A percentile compares a stretch with the other conserved stretches of the same genome.
phyloP scores from a whole-genome alignment of 1,140 invertebrate species.

The Neodiprion pinetum region DNA sequence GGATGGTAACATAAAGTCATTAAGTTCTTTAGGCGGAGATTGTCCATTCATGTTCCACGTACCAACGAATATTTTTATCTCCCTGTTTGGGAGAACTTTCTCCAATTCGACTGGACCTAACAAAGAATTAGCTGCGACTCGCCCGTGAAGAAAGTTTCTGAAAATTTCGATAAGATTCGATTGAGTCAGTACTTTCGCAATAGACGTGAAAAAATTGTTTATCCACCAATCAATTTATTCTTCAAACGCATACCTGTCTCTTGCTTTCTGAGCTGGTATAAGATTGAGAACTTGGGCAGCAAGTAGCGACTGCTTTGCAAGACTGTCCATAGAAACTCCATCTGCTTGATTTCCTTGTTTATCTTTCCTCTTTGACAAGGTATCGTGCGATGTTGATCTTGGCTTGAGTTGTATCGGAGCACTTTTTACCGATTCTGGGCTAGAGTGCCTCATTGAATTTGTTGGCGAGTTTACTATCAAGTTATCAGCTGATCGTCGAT shows the following conservation, averaged over 20 bases:
- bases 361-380: slow-evolving; percentile 47
- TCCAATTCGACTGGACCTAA: slow-evolving; percentile 84
- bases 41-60: slow-evolving; percentile 98
- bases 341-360: slow-evolving; percentile 39
- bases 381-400: slow-evolving; percentile 54
- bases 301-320: slow-evolving; percentile 75
- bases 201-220: neutral
- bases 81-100: slow-evolving; percentile 83
- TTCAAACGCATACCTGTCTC: slow-evolving; percentile 68
- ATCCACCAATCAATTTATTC: neutral
- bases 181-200: neutral
- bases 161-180: slow-evolving; percentile 15
- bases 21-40: slow-evolving; percentile 78
- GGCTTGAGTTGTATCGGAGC: slow-evolving; percentile 51
- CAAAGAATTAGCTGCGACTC: slow-evolving; percentile 79
- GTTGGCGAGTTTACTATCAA: slow-evolving; percentile 47
- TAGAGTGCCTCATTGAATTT: slow-evolving; percentile 51
- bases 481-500: slow-evolving; percentile 54
- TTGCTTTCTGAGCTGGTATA: slow-evolving; percentile 79
- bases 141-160: slow-evolving; percentile 81
- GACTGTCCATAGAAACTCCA: slow-evolving; percentile 70
- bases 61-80: slow-evolving; percentile 87
- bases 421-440: slow-evolving; percentile 57
- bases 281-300: slow-evolving; percentile 80
- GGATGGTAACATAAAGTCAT: slow-evolving; percentile 88